A percentile compares a stretch with the other conserved stretches of the same genome.
These are phyloP conservation scores for Plagodis pulveraria DNA, from an alignment of 2,888 invertebrate genomes.

Conservation along the genomic window DNA sequence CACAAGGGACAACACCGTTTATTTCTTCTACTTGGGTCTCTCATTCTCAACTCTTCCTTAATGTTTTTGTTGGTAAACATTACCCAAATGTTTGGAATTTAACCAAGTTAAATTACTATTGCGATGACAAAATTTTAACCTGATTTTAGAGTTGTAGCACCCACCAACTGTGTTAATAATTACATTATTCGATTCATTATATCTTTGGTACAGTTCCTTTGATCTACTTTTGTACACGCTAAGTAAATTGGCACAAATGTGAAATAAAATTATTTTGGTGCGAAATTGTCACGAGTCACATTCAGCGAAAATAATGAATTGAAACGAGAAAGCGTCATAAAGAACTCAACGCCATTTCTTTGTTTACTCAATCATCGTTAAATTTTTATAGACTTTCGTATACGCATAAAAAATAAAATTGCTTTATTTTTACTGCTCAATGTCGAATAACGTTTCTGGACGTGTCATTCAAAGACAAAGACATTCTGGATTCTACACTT, in stretches of 20 bases:
- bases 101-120: constrained; percentile 18
- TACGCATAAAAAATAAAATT: constrained; percentile 37
- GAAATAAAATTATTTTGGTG: constrained; percentile 21
- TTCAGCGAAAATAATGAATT: constrained; percentile 29
- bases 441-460: constrained; percentile 21
- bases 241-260: constrained; percentile 18
- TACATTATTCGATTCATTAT: constrained; percentile 13
- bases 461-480: constrained; percentile 18
- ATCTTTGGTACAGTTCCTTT: constrained; percentile 19
- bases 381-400: constrained; percentile 47
- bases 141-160: constrained; percentile 14
- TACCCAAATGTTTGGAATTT: constrained; percentile 12
- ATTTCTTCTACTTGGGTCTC: constrained; percentile 34
- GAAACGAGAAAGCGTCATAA: constrained; percentile 27
- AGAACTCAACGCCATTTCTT: constrained; percentile 30
- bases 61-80: constrained; percentile 32
- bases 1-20: constrained; percentile 49
- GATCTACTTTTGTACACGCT: constrained; percentile 14
- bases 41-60: constrained; percentile 27
- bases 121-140: constrained; percentile 20
- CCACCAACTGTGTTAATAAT: constrained; percentile 26
- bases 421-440: constrained; percentile 36
- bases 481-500: neutral
- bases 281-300: constrained; percentile 23
- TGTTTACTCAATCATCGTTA: constrained; percentile 40